Evolutionary conservation across 2,888 invertebrate species (phyloP), one percentile per base, ranked within the genome.

Genomic region (Hedya salicella): DNA sequence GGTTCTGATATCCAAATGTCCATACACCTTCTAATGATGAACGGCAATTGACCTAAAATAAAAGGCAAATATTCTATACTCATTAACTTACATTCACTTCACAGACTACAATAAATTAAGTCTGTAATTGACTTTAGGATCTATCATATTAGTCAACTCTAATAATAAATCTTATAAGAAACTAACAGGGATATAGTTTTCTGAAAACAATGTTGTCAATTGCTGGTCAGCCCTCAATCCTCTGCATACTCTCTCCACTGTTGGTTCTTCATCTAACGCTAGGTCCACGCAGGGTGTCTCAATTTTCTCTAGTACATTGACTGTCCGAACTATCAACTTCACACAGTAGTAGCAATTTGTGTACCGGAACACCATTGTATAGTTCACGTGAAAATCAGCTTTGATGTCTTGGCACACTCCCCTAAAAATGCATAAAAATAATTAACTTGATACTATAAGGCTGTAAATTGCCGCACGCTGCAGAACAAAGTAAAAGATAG

Each of bases 21-120:
- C 98, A 98, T n/a, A 98, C 98, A 63, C 98, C 98, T 93, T 98
- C 98, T 42, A 98, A 89, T 5, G 98, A 97, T 2, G 98, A 97
- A 68, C 98, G 94, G 78, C 98, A 98, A 87, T 98, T 98, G 1
- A 98, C 95, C 93, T 93, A 69, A 16, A 75, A 76, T 21, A 53
- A 36, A 59, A 57, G 21, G 40, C 21, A 14, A 1, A 42, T 36
- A 6, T 13, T 19, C 21, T 42, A n/a, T n/a, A n/a, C n/a, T n/a
- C n/a, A n/a, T n/a, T n/a, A n/a, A n/a, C n/a, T n/a, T n/a, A n/a
- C n/a, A n/a, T n/a, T n/a, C n/a, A n/a, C 6, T 32, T 42, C 3
- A 52, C 21, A 32, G 36, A 21, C 48, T 36, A 21, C 2, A 21
- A 59, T 25, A 25, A 25, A 25, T 25, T 5, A 25, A 25, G 25